Conservation (phyloP, 2,113 vertebrate genomes). For the Leptobrachium ailaonicum region DNA sequence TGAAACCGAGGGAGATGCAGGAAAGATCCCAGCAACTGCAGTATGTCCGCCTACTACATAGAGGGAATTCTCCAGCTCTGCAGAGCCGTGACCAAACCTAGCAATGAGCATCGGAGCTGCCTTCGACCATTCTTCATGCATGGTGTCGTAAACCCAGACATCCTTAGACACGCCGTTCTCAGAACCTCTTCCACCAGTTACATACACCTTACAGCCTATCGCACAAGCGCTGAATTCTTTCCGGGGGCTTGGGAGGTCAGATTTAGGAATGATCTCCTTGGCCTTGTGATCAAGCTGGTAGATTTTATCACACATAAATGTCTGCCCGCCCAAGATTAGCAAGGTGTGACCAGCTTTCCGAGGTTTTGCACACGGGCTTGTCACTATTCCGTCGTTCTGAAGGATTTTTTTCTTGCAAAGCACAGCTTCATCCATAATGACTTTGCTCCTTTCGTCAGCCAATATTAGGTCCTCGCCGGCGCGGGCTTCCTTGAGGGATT, state of each 20-base stretch:
- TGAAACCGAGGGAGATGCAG: slow-evolving; percentile 88
- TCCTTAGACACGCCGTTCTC: slow-evolving; percentile 95
- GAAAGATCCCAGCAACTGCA: slow-evolving; percentile 84
- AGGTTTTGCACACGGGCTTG: slow-evolving; percentile 85
- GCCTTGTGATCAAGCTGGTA: slow-evolving; percentile 94
- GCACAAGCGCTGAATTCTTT: slow-evolving; percentile 95
- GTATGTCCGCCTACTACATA: slow-evolving; percentile 93
- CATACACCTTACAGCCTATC: slow-evolving; percentile 90
- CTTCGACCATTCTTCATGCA: slow-evolving; percentile 91
- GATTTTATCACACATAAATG: slow-evolving; percentile 96
- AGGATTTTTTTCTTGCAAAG: slow-evolving; percentile 86
- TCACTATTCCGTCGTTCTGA: slow-evolving; percentile 86
- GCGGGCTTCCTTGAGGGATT: slow-evolving; percentile 83
- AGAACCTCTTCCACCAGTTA: slow-evolving; percentile 87
- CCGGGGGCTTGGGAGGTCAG: slow-evolving; percentile 87
- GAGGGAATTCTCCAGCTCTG: slow-evolving; percentile 85
- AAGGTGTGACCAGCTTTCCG: slow-evolving; percentile 90
- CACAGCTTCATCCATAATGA: slow-evolving; percentile 86
- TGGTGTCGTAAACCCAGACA: slow-evolving; percentile 92
- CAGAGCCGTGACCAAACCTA: slow-evolving; percentile 89
- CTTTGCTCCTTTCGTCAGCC: slow-evolving; percentile 77
- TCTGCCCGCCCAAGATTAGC: slow-evolving; percentile 90
- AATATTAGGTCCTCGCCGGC: slow-evolving; percentile 83
- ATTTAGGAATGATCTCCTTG: slow-evolving; percentile 92
- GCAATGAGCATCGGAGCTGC: slow-evolving; percentile 93